Conservation (phyloP, 2,113 vertebrate genomes). For the Cololabis saira region DNA sequence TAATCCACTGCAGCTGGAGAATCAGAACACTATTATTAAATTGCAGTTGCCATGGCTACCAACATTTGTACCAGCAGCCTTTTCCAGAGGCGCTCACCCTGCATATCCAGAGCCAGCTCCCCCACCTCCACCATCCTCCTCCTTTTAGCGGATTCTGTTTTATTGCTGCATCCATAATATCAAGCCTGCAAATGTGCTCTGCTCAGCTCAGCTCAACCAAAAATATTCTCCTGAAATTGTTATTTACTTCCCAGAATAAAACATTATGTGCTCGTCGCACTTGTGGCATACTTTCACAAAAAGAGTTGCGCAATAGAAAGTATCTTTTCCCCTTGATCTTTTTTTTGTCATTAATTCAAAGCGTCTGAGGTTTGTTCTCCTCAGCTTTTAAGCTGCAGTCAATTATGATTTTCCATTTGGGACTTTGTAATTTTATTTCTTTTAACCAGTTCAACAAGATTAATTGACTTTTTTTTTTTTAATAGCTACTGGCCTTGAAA, state of each 20-base stretch:
- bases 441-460: constrained; percentile 24
- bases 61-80: constrained; percentile 88
- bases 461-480: background rate
- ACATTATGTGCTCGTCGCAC: background rate
- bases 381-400: background rate
- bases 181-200: constrained; percentile 61
- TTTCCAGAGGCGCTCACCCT: constrained; percentile 83
- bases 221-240: constrained; percentile 37
- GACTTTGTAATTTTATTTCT: constrained; percentile 13
- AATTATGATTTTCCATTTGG: background rate
- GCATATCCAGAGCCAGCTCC: constrained; percentile 49
- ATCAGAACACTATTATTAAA: constrained; percentile 96
- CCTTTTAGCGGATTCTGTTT: constrained; percentile 73
- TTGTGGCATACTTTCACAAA: background rate
- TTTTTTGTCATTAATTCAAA: background rate
- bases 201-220: constrained; percentile 18
- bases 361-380: background rate
- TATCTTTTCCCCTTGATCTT: background rate
- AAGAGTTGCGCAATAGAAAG: background rate
- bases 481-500: constrained; percentile 24
- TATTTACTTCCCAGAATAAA: constrained; percentile 32
- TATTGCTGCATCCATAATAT: constrained; percentile 76
- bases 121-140: constrained; percentile 39
- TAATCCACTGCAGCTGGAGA: constrained; percentile 99
- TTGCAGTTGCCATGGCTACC: constrained; percentile 98